phyloP scores from a whole-genome alignment of 2,888 invertebrate species.

The Megaustenia siamemsis region DNA sequence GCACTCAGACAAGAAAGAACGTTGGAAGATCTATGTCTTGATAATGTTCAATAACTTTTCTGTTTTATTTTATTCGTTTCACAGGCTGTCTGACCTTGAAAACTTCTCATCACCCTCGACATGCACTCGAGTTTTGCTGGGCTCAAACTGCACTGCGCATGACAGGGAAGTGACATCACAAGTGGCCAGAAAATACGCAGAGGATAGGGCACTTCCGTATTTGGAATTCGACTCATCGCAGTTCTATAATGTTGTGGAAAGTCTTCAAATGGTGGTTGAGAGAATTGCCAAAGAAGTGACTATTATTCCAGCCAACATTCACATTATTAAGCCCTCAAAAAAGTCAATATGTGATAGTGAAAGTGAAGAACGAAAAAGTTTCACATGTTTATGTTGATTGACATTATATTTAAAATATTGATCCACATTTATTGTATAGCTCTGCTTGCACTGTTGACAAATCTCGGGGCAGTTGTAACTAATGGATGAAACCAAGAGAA shows the following conservation, averaged over 20 bases:
- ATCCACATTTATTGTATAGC: too few species aligned
- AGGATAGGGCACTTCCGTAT: constrained; percentile 37
- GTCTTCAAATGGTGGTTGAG: constrained; percentile 45
- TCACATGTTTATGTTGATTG: constrained; percentile 22
- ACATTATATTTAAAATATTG: too few species aligned
- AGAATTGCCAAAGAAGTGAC: constrained; percentile 35
- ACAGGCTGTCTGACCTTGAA: constrained; percentile 49
- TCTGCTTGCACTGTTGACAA: too few species aligned
- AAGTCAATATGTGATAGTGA: neutral
- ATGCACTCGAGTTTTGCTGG: constrained; percentile 32
- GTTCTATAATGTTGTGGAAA: constrained; percentile 47
- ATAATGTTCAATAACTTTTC: too few species aligned
- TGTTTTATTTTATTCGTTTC: neutral
- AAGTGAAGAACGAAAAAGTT: neutral
- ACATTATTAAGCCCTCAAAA: constrained; percentile 28
- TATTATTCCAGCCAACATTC: neutral
- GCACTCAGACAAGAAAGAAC: too few species aligned
- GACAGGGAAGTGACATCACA: constrained; percentile 25
- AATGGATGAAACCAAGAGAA: too few species aligned
- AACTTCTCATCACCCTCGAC: constrained; percentile 13
- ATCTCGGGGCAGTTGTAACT: too few species aligned
- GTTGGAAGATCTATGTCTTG: neutral
- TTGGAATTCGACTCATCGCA: constrained; percentile 44
- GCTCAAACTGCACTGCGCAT: constrained; percentile 38
- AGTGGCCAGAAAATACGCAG: constrained; percentile 41